These are phyloP conservation scores for Sphaeridia pumilis DNA, from an alignment of 2,888 invertebrate genomes.

Conservation along the genomic window DNA sequence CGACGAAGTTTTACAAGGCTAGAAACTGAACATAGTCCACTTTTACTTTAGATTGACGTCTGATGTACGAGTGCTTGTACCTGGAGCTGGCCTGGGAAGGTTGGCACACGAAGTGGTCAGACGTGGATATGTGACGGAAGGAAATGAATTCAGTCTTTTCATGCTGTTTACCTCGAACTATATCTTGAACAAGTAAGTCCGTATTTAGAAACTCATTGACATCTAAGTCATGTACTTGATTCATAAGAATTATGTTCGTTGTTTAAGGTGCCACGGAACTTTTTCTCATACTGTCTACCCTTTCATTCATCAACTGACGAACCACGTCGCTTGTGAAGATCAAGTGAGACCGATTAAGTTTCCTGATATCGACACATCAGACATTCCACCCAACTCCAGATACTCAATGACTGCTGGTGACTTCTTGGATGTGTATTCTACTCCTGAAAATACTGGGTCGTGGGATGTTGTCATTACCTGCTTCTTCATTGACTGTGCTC, in stretches of 20 bases:
- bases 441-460: conserved; percentile 43
- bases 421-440: conserved; percentile 66
- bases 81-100: conserved; percentile 91
- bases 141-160: conserved; percentile 94
- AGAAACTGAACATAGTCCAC: not conserved
- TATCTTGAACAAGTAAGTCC: conserved; percentile 67
- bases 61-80: conserved; percentile 68
- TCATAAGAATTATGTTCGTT: no score
- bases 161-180: conserved; percentile 97
- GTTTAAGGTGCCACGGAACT: conserved; percentile 46
- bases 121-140: conserved; percentile 82
- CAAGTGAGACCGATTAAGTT: conserved; percentile 66
- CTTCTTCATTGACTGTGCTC: conserved; percentile 97
- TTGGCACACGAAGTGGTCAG: conserved; percentile 87
- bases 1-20: no score
- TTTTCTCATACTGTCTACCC: conserved; percentile 77
- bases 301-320: conserved; percentile 90
- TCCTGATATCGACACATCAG: conserved; percentile 75
- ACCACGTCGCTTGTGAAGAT: conserved; percentile 68
- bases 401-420: conserved; percentile 97
- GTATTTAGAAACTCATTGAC: not conserved
- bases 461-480: conserved; percentile 94
- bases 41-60: conserved; percentile 29
- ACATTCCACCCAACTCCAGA: conserved; percentile 50
- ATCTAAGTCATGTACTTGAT: not conserved